Percentiles rank a stretch among this genome's conserved stretches.
Evolutionary conservation across 35 echinoderm and acorn worm species (phyloP).

Genomic region (Lytechinus pictus): DNA sequence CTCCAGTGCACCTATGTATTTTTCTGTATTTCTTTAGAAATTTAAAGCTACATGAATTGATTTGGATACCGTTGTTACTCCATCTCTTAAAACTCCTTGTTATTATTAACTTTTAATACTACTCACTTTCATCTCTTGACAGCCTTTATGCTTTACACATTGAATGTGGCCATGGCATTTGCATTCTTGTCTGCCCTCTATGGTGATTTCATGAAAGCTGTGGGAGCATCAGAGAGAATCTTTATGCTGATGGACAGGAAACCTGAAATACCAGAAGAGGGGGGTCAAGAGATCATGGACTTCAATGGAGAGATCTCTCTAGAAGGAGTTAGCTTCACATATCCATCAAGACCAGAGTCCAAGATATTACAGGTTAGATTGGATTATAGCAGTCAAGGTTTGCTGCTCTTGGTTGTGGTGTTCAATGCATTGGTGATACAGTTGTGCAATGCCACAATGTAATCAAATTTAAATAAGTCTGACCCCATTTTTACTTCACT

Average conservation of each 20-base stretch:
- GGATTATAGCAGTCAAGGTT: no score
- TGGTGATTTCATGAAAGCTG: slow-evolving; percentile 98
- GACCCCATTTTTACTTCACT: no score
- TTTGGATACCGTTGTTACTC: no score
- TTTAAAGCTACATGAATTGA: no score
- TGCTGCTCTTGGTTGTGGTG: no score
- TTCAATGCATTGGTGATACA: no score
- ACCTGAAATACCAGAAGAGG: slow-evolving; percentile 74
- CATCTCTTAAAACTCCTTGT: no score
- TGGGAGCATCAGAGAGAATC: slow-evolving; percentile 87
- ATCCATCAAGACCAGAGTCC: slow-evolving; percentile 91
- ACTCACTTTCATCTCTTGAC: background rate
- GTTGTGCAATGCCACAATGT: no score
- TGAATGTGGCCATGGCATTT: slow-evolving; percentile 99
- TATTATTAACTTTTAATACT: no score
- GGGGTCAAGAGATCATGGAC: slow-evolving; percentile 65
- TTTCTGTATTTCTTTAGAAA: no score
- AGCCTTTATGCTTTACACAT: slow-evolving; percentile 99
- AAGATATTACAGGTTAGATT: background rate
- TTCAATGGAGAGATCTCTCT: slow-evolving; percentile 80
- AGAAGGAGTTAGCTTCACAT: slow-evolving; percentile 75
- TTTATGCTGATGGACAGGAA: slow-evolving; percentile 92
- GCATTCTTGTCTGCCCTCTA: slow-evolving; percentile 93
- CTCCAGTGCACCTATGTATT: no score
- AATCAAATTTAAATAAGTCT: no score